Conservation (phyloP, 2,888 invertebrate species). For the Pollenia angustigena region DNA sequence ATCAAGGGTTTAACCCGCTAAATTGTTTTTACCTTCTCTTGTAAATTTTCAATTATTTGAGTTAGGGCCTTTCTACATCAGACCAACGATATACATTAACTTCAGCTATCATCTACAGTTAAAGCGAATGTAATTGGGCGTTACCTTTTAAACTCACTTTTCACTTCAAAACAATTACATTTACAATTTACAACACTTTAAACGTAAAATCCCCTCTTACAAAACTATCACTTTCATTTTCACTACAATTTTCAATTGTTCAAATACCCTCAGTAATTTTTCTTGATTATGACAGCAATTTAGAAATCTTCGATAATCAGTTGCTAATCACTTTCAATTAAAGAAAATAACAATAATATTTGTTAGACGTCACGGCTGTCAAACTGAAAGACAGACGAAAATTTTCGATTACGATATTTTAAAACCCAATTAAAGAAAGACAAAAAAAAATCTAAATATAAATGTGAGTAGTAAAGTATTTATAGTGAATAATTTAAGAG, state of each 20-base stretch:
- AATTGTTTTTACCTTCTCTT: too few relatives aligned
- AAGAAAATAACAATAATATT: slow-evolving; percentile 37
- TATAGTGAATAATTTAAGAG: background rate
- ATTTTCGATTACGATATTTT: background rate
- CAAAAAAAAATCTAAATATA: slow-evolving; percentile 4
- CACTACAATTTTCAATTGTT: slow-evolving; percentile 48
- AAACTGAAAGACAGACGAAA: background rate
- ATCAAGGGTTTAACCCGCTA: too few relatives aligned
- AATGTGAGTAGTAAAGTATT: background rate
- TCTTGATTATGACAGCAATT: slow-evolving; percentile 30
- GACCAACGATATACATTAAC: too few relatives aligned
- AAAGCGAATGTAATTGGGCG: too few relatives aligned
- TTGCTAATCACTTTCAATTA: slow-evolving; percentile 59
- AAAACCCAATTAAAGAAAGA: background rate
- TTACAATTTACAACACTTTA: background rate
- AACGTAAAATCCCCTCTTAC: background rate
- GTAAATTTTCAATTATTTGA: too few relatives aligned
- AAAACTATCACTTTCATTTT: slow-evolving; percentile 65
- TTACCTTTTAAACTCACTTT: too few relatives aligned
- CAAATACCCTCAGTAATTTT: background rate
- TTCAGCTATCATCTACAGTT: too few relatives aligned
- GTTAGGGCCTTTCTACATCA: too few relatives aligned
- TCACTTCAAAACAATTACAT: too few relatives aligned
- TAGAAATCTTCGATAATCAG: slow-evolving; percentile 53
- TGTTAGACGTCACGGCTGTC: slow-evolving; percentile 35